A percentile compares a stretch with the other conserved stretches of the same genome.
Conservation (phyloP, 2,113 vertebrate species). For the Clupea harengus region DNA sequence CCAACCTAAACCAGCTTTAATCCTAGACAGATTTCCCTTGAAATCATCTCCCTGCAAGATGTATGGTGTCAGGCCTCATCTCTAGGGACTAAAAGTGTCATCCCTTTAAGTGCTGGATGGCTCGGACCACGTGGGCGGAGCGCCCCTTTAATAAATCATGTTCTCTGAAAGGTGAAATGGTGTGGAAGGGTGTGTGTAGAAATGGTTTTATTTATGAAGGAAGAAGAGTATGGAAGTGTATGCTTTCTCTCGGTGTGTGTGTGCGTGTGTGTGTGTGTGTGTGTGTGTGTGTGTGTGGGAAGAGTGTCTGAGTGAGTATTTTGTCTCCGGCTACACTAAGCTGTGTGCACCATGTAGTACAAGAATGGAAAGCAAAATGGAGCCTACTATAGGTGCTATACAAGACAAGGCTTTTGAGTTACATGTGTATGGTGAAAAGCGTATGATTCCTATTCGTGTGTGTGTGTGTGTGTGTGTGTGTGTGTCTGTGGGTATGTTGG, state of each 20-base stretch:
- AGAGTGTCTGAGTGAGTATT: not conserved
- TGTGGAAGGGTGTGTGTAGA: constrained; percentile 22
- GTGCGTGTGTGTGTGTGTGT: constrained; percentile 14
- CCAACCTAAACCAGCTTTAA: not conserved
- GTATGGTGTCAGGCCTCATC: not conserved
- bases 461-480: constrained; percentile 14
- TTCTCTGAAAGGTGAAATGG: not conserved
- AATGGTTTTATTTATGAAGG: not conserved
- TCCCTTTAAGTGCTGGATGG: not conserved
- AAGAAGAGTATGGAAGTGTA: not conserved
- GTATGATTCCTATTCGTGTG: not conserved
- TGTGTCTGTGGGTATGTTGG: not conserved
- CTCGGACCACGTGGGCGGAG: not conserved
- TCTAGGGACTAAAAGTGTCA: not conserved
- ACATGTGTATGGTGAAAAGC: not conserved
- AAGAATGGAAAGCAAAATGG: not conserved
- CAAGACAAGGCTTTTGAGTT: not conserved
- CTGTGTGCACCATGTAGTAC: not conserved
- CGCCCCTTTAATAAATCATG: constrained; percentile 10
- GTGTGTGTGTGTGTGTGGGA: not conserved
- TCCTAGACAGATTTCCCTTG: not conserved
- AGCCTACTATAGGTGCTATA: not conserved
- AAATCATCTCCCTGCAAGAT: not conserved
- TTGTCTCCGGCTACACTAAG: not conserved
- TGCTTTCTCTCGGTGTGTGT: not conserved